Evolutionary conservation across 2,113 vertebrate species (phyloP), one percentile per base, ranked within the genome.

Genomic region (Centropus bengalensis): DNA sequence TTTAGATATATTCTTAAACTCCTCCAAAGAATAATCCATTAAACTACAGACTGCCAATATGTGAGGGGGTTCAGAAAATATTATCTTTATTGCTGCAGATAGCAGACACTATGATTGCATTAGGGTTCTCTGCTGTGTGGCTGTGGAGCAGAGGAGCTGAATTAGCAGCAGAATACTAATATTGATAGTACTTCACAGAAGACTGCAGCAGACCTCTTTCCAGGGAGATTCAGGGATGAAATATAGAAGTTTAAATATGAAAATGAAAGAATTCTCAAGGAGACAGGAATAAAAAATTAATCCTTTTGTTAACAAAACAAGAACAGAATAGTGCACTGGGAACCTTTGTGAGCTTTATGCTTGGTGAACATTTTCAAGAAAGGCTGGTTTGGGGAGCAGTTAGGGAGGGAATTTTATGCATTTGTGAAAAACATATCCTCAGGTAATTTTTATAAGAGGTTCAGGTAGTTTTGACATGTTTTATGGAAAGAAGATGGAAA

Each of bases 121-220:
- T 40, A 11, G 60, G 71, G n/a, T 63, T 30, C 38, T 89, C 59
- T 91, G 89, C 75, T 77, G 47, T 32, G 63, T 89, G 74, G 70
- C 87, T 85, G 64, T 64, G 59, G 42, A 96, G 71, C 51, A 80
- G 84, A 92, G 67, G 17, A 95, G 87, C 63, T 82, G 78, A 82
- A 89, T 83, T 94, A 95, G 59, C 40, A 85, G 64, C 79, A 85
- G 89, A 94, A 95, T 89, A 63, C 82, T 80, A 88, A 96, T 94
- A 70, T n/a, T 91, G 84, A 33, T 45, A 59, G 33, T 26, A 24
- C 71, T 77, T 82, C 77, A 91, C 0, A 0, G 76, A 33, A 90
- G 56, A 33, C 52, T 94, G 79, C 66, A 76, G 79, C 79, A 77
- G n/a, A 79, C 51, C 18, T 76, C 32, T 81, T 86, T 36, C 75